phyloP scores from a whole-genome alignment of 1,140 invertebrate genomes.

The Nixonia krombeini region DNA sequence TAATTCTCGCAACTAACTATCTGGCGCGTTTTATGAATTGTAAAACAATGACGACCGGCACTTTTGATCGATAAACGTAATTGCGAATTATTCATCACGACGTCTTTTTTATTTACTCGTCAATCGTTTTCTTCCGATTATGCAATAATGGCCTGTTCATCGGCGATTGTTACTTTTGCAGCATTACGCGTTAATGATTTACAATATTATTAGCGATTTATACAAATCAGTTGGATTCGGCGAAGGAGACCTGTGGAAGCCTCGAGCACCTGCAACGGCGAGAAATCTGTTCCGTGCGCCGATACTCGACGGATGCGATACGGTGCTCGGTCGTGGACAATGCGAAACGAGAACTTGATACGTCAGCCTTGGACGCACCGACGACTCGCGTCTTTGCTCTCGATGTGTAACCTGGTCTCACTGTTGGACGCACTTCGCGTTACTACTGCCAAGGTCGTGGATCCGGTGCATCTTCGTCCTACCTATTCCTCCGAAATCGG shows the following conservation, averaged over 20 bases:
- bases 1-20: neutral
- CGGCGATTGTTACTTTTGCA: no score
- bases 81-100: no score
- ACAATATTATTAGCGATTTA: no score
- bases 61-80: no score
- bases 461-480: conserved; percentile 1
- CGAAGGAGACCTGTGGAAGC: no score
- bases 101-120: no score
- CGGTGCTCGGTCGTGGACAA: conserved; percentile 43
- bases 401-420: neutral
- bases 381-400: neutral
- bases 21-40: no score
- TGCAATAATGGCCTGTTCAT: no score
- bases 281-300: conserved; percentile 6
- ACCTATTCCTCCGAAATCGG: conserved; percentile 10
- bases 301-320: conserved; percentile 24
- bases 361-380: conserved; percentile 42
- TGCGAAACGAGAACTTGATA: conserved; percentile 37
- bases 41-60: no score
- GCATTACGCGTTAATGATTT: no score
- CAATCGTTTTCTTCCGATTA: no score
- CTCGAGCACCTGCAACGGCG: neutral
- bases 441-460: conserved; percentile 11
- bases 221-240: no score
- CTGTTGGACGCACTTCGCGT: neutral